Evolutionary conservation across 23 tunicate species (phyloP).

Genomic region (Pegea sp.): DNA sequence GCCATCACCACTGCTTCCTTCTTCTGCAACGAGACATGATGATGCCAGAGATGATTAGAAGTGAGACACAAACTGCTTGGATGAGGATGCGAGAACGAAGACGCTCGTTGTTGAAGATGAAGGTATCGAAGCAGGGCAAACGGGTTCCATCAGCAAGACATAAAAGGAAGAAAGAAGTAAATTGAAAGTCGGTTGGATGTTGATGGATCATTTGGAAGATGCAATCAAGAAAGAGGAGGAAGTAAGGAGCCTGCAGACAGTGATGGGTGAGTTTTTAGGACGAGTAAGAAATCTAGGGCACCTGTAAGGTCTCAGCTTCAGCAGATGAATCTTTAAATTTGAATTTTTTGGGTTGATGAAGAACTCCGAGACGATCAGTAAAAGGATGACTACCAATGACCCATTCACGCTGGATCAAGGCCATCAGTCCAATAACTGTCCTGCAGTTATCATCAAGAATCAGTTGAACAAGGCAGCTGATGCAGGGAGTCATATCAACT

Average conservation of each 20-base stretch:
- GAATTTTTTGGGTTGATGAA: constrained; percentile 29
- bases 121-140: constrained; percentile 35
- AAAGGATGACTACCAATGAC: constrained; percentile 67
- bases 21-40: too few species aligned
- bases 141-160: constrained; percentile 29
- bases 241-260: constrained; percentile 33
- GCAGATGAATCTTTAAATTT: constrained; percentile 4
- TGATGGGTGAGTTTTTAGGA: background rate
- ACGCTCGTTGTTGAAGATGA: constrained; percentile 66
- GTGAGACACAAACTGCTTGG: too few species aligned
- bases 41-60: too few species aligned
- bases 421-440: constrained; percentile 27
- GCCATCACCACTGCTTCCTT: too few species aligned
- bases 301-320: background rate
- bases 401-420: constrained; percentile 73
- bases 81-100: constrained; percentile 15
- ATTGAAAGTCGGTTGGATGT: constrained; percentile 32
- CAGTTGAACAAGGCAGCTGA: constrained; percentile 40
- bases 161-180: constrained; percentile 26
- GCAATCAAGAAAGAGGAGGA: constrained; percentile 71
- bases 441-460: constrained; percentile 38
- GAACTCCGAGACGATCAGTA: constrained; percentile 27
- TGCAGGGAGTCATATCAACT: constrained; percentile 31
- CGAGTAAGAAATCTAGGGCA: background rate
- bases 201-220: constrained; percentile 35